Evolutionary conservation across 2,113 vertebrate species (phyloP).

Genomic region (Gambusia affinis): DNA sequence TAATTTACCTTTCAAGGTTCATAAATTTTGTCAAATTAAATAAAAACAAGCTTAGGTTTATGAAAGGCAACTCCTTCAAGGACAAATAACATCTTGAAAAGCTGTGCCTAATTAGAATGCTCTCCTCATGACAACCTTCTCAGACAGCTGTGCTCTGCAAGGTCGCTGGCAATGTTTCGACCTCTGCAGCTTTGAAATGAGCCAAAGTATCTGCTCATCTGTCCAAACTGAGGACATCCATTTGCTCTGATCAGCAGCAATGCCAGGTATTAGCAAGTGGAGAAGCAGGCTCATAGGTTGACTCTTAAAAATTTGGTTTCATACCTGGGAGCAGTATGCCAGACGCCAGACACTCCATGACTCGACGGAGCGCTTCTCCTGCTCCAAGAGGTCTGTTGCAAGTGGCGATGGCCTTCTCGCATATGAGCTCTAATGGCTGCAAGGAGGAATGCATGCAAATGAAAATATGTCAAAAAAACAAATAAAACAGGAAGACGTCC

Average conservation of each 20-base stretch:
- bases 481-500: not conserved
- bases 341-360: constrained; percentile 98
- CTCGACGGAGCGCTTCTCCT: constrained; percentile 95
- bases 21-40: not conserved
- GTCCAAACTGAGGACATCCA: not conserved
- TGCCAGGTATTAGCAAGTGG: constrained; percentile 1
- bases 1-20: not conserved
- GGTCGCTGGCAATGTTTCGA: constrained; percentile 19
- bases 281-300: not conserved
- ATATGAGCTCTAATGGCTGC: constrained; percentile 97
- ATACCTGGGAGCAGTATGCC: constrained; percentile 97
- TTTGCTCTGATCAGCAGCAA: not conserved
- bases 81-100: constrained; percentile 18
- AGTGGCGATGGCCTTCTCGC: constrained; percentile 99
- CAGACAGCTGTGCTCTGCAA: constrained; percentile 35
- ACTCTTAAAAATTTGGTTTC: not conserved
- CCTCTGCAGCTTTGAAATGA: constrained; percentile 28
- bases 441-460: constrained; percentile 27
- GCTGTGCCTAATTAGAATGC: constrained; percentile 44
- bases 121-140: constrained; percentile 24
- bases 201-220: constrained; percentile 11
- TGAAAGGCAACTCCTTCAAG: not conserved
- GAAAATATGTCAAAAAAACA: not conserved
- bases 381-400: constrained; percentile 97
- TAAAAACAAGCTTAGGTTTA: constrained; percentile 10